These are phyloP conservation scores for Oenanthe oenanthe DNA, from an alignment of 2,113 vertebrate species.

Conservation along the genomic window DNA sequence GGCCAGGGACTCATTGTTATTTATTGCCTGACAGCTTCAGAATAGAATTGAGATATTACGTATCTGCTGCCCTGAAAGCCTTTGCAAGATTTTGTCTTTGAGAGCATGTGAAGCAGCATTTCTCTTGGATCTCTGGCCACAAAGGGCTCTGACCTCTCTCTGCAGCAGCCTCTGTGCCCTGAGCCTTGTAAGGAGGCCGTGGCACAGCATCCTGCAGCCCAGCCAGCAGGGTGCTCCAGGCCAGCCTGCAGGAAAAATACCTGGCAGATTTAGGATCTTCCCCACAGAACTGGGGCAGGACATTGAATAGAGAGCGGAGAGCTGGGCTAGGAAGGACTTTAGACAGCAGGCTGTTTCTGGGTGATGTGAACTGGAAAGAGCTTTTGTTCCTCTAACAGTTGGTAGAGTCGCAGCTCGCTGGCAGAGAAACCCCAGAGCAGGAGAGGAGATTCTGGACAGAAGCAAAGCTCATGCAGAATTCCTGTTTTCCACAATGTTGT, in stretches of 20 bases:
- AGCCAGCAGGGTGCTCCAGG: background rate
- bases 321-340: background rate
- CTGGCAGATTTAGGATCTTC: background rate
- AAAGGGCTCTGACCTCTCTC: background rate
- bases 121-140: background rate
- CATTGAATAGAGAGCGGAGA: background rate
- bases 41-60: slow-evolving; percentile 30
- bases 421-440: slow-evolving; percentile 13
- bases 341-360: slow-evolving; percentile 37
- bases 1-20: background rate
- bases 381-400: slow-evolving; percentile 24
- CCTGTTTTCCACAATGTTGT: background rate
- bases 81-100: background rate
- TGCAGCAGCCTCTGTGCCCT: background rate
- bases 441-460: background rate
- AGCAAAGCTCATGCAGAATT: background rate
- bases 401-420: slow-evolving; percentile 19
- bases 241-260: background rate
- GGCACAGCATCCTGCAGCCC: background rate
- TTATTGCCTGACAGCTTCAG: slow-evolving; percentile 27
- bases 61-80: background rate
- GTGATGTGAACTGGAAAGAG: slow-evolving; percentile 20
- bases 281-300: background rate
- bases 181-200: background rate
- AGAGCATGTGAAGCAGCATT: background rate